These are phyloP conservation scores for Rhinichthys osculus DNA, from an alignment of 2,797 vertebrate species.

Conservation along the genomic window DNA sequence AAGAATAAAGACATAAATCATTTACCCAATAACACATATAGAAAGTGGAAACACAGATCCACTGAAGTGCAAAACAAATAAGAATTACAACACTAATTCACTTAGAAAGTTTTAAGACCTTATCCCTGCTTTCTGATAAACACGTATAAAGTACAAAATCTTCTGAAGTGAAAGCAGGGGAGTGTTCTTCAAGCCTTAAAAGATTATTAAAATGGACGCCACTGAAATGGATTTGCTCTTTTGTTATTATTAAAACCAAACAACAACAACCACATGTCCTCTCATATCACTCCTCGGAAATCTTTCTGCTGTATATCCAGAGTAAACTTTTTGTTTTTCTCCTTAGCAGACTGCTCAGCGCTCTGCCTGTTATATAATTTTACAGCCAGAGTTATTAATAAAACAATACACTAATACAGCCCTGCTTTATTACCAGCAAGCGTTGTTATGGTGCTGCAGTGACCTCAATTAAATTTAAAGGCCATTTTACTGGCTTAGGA, in stretches of 20 bases:
- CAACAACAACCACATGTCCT: slow-evolving; percentile 12
- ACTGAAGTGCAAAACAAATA: slow-evolving; percentile 23
- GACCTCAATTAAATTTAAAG: slow-evolving; percentile 81
- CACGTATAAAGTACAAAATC: slow-evolving; percentile 7
- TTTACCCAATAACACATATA: not conserved
- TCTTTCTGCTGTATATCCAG: not conserved
- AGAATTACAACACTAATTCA: slow-evolving; percentile 36
- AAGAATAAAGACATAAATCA: not conserved
- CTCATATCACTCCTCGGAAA: not conserved
- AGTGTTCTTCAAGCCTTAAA: slow-evolving; percentile 13
- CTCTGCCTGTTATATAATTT: slow-evolving; percentile 33
- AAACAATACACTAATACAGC: slow-evolving; percentile 46
- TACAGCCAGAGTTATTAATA: slow-evolving; percentile 51
- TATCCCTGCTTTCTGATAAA: slow-evolving; percentile 35
- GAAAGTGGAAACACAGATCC: not conserved
- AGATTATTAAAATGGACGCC: slow-evolving; percentile 24
- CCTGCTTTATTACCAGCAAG: slow-evolving; percentile 56
- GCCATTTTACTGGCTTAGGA: slow-evolving; percentile 72
- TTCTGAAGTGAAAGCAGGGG: slow-evolving; percentile 6
- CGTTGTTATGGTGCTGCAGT: slow-evolving; percentile 74
- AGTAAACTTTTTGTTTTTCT: slow-evolving; percentile 25
- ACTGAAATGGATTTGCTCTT: slow-evolving; percentile 9
- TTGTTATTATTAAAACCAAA: slow-evolving; percentile 17
- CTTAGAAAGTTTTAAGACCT: slow-evolving; percentile 39
- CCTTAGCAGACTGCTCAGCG: not conserved